phyloP scores from a whole-genome alignment of 2,888 invertebrate genomes.

The Carabus problematicus region DNA sequence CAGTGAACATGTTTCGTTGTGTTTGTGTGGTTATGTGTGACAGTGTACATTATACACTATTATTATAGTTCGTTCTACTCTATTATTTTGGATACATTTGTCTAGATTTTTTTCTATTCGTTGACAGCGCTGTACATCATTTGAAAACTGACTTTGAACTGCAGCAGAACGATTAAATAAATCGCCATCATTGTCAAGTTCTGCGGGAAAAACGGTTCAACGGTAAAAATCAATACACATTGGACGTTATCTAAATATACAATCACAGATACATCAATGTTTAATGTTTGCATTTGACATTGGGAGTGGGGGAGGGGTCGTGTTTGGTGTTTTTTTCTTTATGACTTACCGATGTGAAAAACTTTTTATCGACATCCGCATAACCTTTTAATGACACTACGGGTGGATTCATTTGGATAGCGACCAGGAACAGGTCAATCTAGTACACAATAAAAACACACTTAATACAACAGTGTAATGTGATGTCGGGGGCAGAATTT shows the following conservation, averaged over 20 bases:
- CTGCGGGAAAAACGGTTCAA: slow-evolving; percentile 59
- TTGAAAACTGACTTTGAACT: slow-evolving; percentile 67
- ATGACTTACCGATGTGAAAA: slow-evolving; percentile 67
- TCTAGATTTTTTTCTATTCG: neutral
- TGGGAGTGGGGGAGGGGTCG: too few species aligned
- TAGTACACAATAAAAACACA: too few species aligned
- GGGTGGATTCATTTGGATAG: slow-evolving; percentile 75
- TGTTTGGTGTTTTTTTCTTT: too few species aligned
- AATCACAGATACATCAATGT: too few species aligned
- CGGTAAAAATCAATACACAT: neutral
- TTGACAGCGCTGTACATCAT: slow-evolving; percentile 21
- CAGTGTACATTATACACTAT: too few species aligned
- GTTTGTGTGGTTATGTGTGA: too few species aligned
- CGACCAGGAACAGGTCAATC: slow-evolving; percentile 73
- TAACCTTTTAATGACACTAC: slow-evolving; percentile 73
- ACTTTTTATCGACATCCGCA: slow-evolving; percentile 69
- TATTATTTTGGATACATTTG: too few species aligned
- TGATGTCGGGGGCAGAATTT: too few species aligned
- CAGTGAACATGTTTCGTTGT: too few species aligned
- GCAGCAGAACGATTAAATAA: slow-evolving; percentile 70
- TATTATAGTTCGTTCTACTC: too few species aligned
- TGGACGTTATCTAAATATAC: neutral
- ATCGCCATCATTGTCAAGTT: slow-evolving; percentile 70
- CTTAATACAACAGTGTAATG: too few species aligned
- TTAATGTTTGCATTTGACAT: too few species aligned